Base-by-base conservation (phyloP, 2,113 vertebrate species). In the Ailuropoda melanoleuca region DNA sequence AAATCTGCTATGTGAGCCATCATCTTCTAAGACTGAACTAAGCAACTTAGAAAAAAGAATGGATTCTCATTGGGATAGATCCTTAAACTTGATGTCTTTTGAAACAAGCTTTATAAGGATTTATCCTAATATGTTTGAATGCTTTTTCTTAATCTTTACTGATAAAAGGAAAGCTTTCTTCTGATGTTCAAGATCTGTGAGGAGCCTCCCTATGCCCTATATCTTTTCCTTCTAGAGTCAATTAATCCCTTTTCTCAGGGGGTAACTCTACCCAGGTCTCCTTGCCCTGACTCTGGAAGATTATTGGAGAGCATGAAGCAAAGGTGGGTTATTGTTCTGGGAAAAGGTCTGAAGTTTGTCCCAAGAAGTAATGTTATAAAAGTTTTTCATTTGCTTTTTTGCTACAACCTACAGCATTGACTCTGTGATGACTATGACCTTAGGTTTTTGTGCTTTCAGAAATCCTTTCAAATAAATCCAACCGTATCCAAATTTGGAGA, bases 21-120 rank as follows among this genome's bases (percentile, higher is more conserved):
- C 92, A 64, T 77, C 62, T 98, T 97, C 90, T 88, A 87, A 94
- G 98, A 62, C 72, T 86, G 83, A 97, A 83, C 24, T 46, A 66
- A 93, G 62, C 81, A 80, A 81, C 53, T 19, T 84, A 62, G 56
- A 86, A 78, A 74, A 86, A 96, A 94, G 53, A n/a, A 23, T 5
- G 48, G 50, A 34, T 85, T 31, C 60, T 96, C 62, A 17, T 53
- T 19, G 24, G 6, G 8, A 94, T 85, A 80, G 24, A 85, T 24
- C 14, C 43, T 83, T 80, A 81, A 46, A 60, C 8, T n/a, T 66
- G 50, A 37, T 81, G 9, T 14, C 8, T 62, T 19, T 55, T 58
- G 37, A 68, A 18, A 15, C 19, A 58, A 48, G 6, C 55, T 89
- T 72, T 29, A 3, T 46, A 39, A 70, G n/a, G 39, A 46, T n/a